Evolutionary conservation across 2,888 invertebrate species (phyloP), one percentile per base, ranked within the genome.

Genomic region (Eristalis tenax): DNA sequence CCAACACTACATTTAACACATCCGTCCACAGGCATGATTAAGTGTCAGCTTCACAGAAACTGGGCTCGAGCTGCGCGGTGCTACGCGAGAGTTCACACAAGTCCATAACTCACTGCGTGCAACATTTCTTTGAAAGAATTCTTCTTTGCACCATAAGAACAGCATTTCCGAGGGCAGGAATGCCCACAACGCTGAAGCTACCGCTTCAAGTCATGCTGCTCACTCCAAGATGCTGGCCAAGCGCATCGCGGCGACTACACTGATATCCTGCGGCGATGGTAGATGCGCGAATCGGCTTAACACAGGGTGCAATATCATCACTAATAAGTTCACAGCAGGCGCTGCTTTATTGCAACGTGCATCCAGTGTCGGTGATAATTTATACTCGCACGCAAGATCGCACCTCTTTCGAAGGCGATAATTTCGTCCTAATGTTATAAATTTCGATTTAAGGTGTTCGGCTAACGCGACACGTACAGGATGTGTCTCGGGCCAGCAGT

Each of bases 221-320:
- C 22, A 28, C 74, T 38, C 65, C 66, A 35, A n/a, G n/a, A 75
- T 63, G 35, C 59, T 56, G 76, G 63, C 59, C 18, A 28, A 75
- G 50, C 18, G 64, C 70, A 28, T 59, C 73, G 68, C 64, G 79
- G 79, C 87, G 78, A 50, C 65, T 50, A 87, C 65, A 77, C n/a
- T 66, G 83, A 64, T 83, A 69, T 87, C 87, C 87, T 87, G 87
- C 83, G 79, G 87, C 69, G 87, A 69, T 68, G 59, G 80, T 73
- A 76, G 87, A 23, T 23, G 59, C 59, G 73, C 87, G 83, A 87
- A 87, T 87, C 87, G 87, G 87, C 87, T 87, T 87, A 87, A 87
- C 87, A 87, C 87, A 83, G 87, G 87, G 87, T 87, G 87, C 87
- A 87, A 83, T 87, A 83, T 87, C 87, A 87, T 87, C 87, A 87